A percentile compares a stretch with the other conserved stretches of the same genome.
phyloP scores from a whole-genome alignment of 2,888 invertebrate genomes.

The Megamerina dolium region DNA sequence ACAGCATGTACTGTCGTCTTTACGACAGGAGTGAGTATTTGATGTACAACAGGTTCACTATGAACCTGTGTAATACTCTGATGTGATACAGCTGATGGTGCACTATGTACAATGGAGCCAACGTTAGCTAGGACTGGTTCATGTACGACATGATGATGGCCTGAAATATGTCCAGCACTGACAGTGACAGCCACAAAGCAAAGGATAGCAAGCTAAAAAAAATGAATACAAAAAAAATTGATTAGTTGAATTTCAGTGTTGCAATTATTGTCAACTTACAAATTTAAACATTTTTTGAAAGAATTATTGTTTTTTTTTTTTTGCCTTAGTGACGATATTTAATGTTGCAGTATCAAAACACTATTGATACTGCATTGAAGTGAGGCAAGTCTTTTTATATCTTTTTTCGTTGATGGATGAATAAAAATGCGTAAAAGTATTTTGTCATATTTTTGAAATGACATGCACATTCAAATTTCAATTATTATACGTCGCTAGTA shows the following conservation, averaged over 20 bases:
- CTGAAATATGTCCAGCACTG: conserved; percentile 29
- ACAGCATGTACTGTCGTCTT: conserved; percentile 24
- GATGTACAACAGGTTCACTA: conserved; percentile 46
- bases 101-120: conserved; percentile 24
- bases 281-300: conserved; percentile 18
- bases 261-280: conserved; percentile 12
- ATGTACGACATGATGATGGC: conserved; percentile 33
- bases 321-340: too few relatives aligned
- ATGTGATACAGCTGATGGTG: conserved; percentile 52
- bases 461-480: too few relatives aligned
- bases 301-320: conserved; percentile 3
- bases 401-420: too few relatives aligned
- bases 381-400: conserved; percentile 3
- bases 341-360: background rate
- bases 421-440: too few relatives aligned
- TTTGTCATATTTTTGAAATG: too few relatives aligned
- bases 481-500: too few relatives aligned
- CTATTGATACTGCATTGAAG: conserved; percentile 2
- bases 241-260: background rate
- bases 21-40: conserved; percentile 30
- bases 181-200: conserved; percentile 31
- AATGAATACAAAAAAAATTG: background rate
- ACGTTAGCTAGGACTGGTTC: conserved; percentile 39
- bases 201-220: conserved; percentile 10
- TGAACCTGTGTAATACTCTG: conserved; percentile 53